These are phyloP conservation scores for Cynocephalus volans DNA, from an alignment of 2,113 vertebrate genomes.

Conservation along the genomic window DNA sequence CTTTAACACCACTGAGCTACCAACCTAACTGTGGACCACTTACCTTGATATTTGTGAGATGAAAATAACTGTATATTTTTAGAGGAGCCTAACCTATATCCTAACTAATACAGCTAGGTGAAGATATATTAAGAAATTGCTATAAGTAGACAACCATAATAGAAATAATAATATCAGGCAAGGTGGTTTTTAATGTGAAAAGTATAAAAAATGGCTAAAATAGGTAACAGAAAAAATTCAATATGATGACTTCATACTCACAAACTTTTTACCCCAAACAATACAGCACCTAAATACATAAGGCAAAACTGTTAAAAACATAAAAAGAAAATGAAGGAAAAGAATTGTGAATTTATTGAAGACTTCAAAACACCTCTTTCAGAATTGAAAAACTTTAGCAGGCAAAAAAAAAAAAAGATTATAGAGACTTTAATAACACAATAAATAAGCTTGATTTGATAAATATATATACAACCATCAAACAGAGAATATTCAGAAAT, in stretches of 20 bases:
- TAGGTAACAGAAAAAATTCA: background rate
- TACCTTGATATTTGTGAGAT: background rate
- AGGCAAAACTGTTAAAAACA: background rate
- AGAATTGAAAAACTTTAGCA: background rate
- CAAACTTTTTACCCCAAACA: background rate
- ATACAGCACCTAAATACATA: background rate
- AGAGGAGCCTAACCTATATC: background rate
- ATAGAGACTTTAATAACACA: background rate
- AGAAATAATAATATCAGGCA: background rate
- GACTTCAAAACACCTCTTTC: background rate
- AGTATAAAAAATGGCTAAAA: background rate
- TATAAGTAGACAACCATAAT: background rate
- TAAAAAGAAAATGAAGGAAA: background rate
- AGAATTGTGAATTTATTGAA: background rate
- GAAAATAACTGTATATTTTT: background rate
- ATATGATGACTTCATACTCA: background rate
- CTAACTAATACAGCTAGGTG: background rate
- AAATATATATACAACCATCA: background rate
- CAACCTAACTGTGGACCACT: background rate
- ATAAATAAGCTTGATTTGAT: constrained; percentile 8
- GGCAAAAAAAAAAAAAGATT: background rate
- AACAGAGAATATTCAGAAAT: constrained; percentile 20
- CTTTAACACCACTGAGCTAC: background rate
- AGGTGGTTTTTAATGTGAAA: background rate
- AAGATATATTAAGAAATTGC: background rate